phyloP scores from a whole-genome alignment of 2,888 invertebrate species.

The Ophion ventricosus region DNA sequence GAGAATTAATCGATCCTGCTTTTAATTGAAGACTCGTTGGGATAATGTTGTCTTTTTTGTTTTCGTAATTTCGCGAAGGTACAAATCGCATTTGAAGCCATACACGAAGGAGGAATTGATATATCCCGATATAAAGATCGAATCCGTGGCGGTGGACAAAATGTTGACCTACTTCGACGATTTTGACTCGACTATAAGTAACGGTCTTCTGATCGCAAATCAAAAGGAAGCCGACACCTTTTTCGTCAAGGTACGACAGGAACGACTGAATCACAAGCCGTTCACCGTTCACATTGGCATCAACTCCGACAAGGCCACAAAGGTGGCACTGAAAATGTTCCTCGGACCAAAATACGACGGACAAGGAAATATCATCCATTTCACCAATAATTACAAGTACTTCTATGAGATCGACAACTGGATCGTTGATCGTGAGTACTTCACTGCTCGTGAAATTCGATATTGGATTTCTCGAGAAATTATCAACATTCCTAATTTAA shows the following conservation, averaged over 20 bases:
- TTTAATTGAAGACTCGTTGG: not conserved
- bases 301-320: slow-evolving; percentile 85
- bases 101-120: slow-evolving; percentile 87
- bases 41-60: not conserved
- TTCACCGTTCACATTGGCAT: slow-evolving; percentile 87
- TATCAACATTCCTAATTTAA: not conserved
- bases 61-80: slow-evolving; percentile 81
- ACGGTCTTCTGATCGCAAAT: slow-evolving; percentile 84
- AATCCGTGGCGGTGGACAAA: slow-evolving; percentile 87
- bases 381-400: slow-evolving; percentile 86
- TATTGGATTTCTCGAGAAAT: not conserved
- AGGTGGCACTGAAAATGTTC: slow-evolving; percentile 87
- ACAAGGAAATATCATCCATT: slow-evolving; percentile 84
- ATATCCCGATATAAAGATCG: slow-evolving; percentile 87
- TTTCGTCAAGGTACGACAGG: slow-evolving; percentile 86
- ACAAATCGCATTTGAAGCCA: slow-evolving; percentile 86
- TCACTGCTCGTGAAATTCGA: not conserved
- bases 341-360: slow-evolving; percentile 89
- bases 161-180: slow-evolving; percentile 89
- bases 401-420: slow-evolving; percentile 86
- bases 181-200: slow-evolving; percentile 87
- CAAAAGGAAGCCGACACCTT: slow-evolving; percentile 82
- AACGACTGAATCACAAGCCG: slow-evolving; percentile 89
- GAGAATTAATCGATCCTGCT: not conserved
- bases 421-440: slow-evolving; percentile 77